Base-by-base conservation (phyloP, 30 jellyfish, hydroid and myxozoan genomes). In the Catostylus mosaicus region DNA sequence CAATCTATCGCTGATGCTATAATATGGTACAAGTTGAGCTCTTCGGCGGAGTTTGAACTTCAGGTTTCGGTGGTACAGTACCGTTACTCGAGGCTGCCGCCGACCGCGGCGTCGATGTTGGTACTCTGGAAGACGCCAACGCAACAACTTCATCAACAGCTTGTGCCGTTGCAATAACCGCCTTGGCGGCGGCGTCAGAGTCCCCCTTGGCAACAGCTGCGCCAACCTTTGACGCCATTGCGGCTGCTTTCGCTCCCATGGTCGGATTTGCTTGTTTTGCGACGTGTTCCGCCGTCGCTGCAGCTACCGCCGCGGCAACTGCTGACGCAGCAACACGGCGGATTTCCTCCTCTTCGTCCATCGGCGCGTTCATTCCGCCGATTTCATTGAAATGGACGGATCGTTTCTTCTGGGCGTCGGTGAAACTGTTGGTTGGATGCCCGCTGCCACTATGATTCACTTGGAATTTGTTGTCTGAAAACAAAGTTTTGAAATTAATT, bases 211-310 rank as follows among this genome's bases (percentile, higher is more conserved):
- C 98, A 20, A 92, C 98, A 24, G 98, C 98, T 36, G 92, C 98
- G 35, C 97, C 98, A 30, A 92, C 98, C 80, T 77, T 91, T 5
- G 98, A 96, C 45, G 98, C 98, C 98, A 86, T 86, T 6, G 98
- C 98, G 30, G 98, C 98, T 38, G 98, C 98, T 61, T 92, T 92
- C n/a, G 98, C 98, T 11, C 98, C 98, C 98, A 92, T 92, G 11
- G 98, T 92, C 38, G 98, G 98, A 71, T 87, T 86, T 14, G 98
- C 91, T 73, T 92, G 98, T 61, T 92, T 92, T 8, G 98, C 98
- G 26, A 92, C 92, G 73, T 92, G 96, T 67, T 92, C 98, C 5
- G 98, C 98, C 30, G 98, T 92, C 46, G 98, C 98, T 16, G 91
- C 86, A 12, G 98, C 98, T 30, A 92, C 98, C 19, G 98, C 98